Base-by-base conservation (phyloP, 2,113 vertebrate genomes). In the Malurus elegans region DNA sequence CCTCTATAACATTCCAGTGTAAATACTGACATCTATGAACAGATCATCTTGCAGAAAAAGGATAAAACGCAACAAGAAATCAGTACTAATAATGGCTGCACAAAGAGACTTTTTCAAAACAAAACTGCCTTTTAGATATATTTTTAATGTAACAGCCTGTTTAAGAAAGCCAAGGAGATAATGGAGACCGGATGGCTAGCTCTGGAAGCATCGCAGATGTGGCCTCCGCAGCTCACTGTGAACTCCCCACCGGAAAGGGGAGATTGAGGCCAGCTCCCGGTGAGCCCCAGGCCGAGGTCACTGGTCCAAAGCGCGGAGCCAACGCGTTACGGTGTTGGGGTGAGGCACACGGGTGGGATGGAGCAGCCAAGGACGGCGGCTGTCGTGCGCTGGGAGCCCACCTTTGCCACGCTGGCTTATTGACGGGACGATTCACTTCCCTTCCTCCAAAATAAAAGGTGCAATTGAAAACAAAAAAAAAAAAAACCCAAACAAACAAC, bases 261-360 rank as follows among this genome's bases (percentile, higher is more conserved):
- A 40, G n/a, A 16, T 0, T 3, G 19, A 20, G 25, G 32, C 13
- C 64, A 42, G 29, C 19, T 44, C 7, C 34, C 1, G 4, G 23
- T 2, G 1, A 67, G 23, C 14, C 3, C 10, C 28, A 8, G 48
- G 38, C 25, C 10, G 2, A 45, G 34, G 29, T 28, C 34, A 12
- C 18, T 2, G 2, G 4, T 6, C 10, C 23, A 4, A 19, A 25
- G 32, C 11, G 3, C 8, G 21, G 40, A 57, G 24, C 17, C 45
- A 2, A 1, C 3, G 4, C 20, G 20, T 13, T 0, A 1, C 0
- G 7, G 62, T 0, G 13, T 0, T 1, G 31, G 58, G 25, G 25
- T 0, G 23, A 42, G 60, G 20, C 16, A 19, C 2, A 9, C 1
- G 3, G 31, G 16, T 5, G 50, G 50, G 19, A 16, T 5, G 50